Base-by-base conservation (phyloP, 2,888 invertebrate genomes). In the Helleia helle region DNA sequence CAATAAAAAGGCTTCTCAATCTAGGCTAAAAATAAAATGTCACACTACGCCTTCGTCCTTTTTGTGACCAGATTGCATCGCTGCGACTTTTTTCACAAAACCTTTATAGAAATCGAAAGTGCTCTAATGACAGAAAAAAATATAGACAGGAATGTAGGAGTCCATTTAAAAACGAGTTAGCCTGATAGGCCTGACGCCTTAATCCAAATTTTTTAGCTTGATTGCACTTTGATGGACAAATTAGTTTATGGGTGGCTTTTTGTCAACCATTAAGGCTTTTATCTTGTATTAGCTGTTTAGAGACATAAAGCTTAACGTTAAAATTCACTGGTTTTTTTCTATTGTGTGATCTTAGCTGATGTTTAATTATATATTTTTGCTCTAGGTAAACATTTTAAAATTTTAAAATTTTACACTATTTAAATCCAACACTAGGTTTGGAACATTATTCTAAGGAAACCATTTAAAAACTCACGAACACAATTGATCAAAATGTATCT, bases 111-210 rank as follows among this genome's bases (percentile, higher is more conserved):
- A 29, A 48, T 38, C 41, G 42, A 46, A 41, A 47, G 49, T 44
- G 47, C 36, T 17, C 15, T 22, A 42, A 36, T 31, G 13, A 28
- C 11, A 28, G 38, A 27, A 41, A 38, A 43, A 42, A 43, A 28
- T 14, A 31, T 25, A 40, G 31, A 13, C 22, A 31, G 46, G 50
- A 52, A 50, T 52, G 50, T 39, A 30, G 29, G 25, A 27, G 42
- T 36, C 41, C 48, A 49, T 43, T 47, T 50, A 43, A 39, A 41
- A 31, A 24, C 39, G 24, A 29, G 39, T 39, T 30, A 30, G 14
- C 15, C 22, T 22, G 12, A 24, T 36, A 18, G 13, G 29, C 38
- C 13, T 24, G 25, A 39, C 25, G 12, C 39, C 39, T 39, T 7
- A 14, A 39, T 29, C 15, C 26, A 14, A 8, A 29, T 7, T 29